phyloP scores from a whole-genome alignment of 2,113 vertebrate species.

The Tetrax tetrax region DNA sequence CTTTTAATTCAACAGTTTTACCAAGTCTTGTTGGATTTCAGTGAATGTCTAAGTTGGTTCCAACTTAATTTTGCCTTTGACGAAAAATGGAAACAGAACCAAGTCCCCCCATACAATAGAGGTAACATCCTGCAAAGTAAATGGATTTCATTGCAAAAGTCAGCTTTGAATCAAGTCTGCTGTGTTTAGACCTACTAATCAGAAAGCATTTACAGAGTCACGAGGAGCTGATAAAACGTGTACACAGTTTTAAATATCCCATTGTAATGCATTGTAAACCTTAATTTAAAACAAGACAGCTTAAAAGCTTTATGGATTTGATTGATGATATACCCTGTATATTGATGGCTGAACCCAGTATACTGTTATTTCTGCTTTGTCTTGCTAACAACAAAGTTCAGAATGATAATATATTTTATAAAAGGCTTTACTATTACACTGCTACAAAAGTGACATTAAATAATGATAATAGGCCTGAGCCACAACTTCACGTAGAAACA shows the following conservation, averaged over 20 bases:
- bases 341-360: constrained; percentile 71
- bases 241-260: constrained; percentile 74
- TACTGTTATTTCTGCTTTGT: constrained; percentile 73
- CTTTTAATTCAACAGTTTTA: not conserved
- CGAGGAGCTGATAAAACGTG: constrained; percentile 71
- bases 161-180: not conserved
- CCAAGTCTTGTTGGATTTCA: not conserved
- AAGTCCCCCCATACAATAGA: not conserved
- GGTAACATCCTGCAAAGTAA: not conserved
- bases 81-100: not conserved
- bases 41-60: not conserved
- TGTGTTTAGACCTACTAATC: constrained; percentile 61
- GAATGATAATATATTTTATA: constrained; percentile 69
- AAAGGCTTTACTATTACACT: constrained; percentile 59
- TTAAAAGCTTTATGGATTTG: constrained; percentile 77
- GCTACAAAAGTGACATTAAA: constrained; percentile 69
- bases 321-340: constrained; percentile 71
- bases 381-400: constrained; percentile 72
- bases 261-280: constrained; percentile 75
- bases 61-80: not conserved
- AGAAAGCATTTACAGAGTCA: constrained; percentile 71
- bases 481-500: constrained; percentile 47
- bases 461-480: constrained; percentile 67
- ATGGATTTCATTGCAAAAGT: constrained; percentile 16
- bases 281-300: constrained; percentile 76